A percentile compares a stretch with the other conserved stretches of the same genome.
Evolutionary conservation across 2,797 vertebrate genomes (phyloP).

Genomic region (Thripadectes ignobilis): DNA sequence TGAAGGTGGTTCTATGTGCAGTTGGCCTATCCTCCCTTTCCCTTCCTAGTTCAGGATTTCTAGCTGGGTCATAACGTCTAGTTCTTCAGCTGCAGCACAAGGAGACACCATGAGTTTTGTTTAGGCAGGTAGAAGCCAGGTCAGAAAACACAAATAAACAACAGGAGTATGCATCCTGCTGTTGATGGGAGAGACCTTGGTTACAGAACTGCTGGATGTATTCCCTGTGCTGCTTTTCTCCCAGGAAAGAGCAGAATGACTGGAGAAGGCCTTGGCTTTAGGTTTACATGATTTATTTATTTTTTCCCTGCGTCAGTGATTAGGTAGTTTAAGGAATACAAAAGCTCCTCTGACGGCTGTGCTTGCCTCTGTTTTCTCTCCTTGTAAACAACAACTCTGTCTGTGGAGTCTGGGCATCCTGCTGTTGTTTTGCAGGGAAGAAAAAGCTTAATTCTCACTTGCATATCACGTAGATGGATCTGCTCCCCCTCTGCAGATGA

Average conservation of each 20-base stretch:
- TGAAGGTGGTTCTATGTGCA: rapidly evolving
- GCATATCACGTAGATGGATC: rapidly evolving
- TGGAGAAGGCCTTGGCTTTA: neutral
- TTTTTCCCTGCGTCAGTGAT: neutral
- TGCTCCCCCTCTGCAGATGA: neutral
- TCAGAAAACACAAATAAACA: neutral
- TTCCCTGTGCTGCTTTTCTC: neutral
- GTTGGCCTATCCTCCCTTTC: neutral
- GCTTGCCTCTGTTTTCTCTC: neutral
- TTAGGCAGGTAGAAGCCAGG: neutral
- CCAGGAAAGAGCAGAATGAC: neutral
- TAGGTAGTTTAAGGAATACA: neutral
- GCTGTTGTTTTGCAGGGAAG: neutral
- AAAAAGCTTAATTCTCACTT: neutral
- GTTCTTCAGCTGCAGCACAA: neutral
- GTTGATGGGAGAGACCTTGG: neutral
- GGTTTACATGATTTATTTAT: neutral
- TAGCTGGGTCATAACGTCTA: rapidly evolving
- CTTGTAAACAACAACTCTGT: neutral
- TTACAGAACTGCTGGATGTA: neutral
- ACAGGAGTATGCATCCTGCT: rapidly evolving
- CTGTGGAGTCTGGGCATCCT: neutral
- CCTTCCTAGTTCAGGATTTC: neutral
- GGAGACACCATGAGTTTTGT: neutral
- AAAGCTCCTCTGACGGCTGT: neutral